Evolutionary conservation across 2,797 vertebrate genomes (phyloP), one percentile per base, ranked within the genome.

Genomic region (Basileuterus tristriatus): DNA sequence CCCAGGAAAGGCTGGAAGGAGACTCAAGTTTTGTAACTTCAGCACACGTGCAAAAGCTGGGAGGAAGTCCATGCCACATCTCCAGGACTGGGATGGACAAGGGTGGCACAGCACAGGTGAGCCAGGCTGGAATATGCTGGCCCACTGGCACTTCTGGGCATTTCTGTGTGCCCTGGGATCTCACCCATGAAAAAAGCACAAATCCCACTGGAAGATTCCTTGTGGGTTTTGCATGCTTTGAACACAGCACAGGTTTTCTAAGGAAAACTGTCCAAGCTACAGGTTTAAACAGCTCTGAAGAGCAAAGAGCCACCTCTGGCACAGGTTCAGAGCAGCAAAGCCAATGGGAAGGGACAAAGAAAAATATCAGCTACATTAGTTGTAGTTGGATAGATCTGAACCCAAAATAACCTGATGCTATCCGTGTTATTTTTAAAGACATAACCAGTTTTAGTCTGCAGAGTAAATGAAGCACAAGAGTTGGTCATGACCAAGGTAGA

Each of bases 21-120:
- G 6, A 23, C 11, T 26, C 2, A 1, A 65, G 22, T 13, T 71
- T 29, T 9, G 1, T 37, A 29, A 65, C 3, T 1, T 19, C 16
- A 39, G 52, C 12, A 4, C 17, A 8, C 24, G 36, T 8, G 0
- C 2, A 2, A 52, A 49, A 90, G 30, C 84, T 55, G 53, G 11
- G 34, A 67, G 26, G 26, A 74, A 30, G 26, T n/a, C 30, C 41
- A 4, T 15, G 7, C 56, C 27, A 8, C 11, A 0, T 52, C 37
- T 56, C 62, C 43, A 58, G 27, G 22, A 15, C 9, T 12, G 32
- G 22, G 20, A 62, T 4, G 23, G 91, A 47, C 2, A 3, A 20
- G 0, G 16, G 58, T 21, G 63, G n/a, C 5, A 2, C 9, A 43
- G 76, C 24, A 64, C 37, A 19, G 49, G 7, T 83, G 12, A 74